A percentile compares a stretch with the other conserved stretches of the same genome.
Conservation (phyloP, 2,797 vertebrate genomes). For the Luscinia luscinia region DNA sequence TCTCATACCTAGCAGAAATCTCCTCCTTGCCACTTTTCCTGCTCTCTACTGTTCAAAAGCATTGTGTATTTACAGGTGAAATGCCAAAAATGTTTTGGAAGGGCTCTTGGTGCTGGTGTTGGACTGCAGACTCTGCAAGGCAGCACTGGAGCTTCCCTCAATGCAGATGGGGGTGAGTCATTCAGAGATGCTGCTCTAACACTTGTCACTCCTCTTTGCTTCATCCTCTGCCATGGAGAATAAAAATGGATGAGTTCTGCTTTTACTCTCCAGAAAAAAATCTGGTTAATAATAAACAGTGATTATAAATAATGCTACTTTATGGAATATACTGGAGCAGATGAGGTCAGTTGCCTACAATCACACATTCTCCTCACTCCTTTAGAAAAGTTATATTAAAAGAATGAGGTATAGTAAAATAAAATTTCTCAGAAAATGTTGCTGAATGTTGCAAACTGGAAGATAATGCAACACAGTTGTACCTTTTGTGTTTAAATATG, state of each 20-base stretch:
- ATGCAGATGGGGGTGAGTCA: fast-evolving
- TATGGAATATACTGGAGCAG: background rate
- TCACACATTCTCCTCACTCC: background rate
- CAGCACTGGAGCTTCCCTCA: fast-evolving
- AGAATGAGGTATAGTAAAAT: background rate
- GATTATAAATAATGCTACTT: background rate
- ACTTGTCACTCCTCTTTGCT: background rate
- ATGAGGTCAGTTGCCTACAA: background rate
- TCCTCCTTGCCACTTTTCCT: background rate
- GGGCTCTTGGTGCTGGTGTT: background rate
- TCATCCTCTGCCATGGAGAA: background rate
- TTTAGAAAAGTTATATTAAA: background rate
- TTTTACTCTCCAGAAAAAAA: background rate
- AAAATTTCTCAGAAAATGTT: background rate
- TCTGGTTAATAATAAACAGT: background rate
- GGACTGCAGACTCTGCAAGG: background rate
- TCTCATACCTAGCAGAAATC: background rate
- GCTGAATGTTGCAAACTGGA: background rate
- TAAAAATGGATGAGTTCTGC: background rate
- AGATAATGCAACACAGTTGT: background rate
- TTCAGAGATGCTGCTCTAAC: background rate
- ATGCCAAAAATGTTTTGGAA: background rate
- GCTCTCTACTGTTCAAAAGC: background rate
- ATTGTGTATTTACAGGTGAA: background rate
- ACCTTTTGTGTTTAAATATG: background rate